Percentiles rank a stretch among this genome's conserved stretches.
phyloP scores from a whole-genome alignment of 1,140 invertebrate species.

The Drosophila sulfurigaster region DNA sequence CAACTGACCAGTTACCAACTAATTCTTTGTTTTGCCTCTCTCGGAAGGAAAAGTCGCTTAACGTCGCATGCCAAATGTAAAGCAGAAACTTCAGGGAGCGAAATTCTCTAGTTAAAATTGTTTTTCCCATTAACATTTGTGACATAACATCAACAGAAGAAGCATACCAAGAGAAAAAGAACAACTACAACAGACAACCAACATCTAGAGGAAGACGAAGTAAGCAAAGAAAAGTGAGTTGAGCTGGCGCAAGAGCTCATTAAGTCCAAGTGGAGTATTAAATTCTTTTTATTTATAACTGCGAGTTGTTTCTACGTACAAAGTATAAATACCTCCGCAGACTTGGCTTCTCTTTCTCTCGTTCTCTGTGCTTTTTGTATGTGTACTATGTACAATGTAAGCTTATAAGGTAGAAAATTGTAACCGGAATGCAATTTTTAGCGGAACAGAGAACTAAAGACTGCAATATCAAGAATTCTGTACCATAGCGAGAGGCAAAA shows the following conservation, averaged over 20 bases:
- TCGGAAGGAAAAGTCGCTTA: too few species aligned
- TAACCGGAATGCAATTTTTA: conserved; percentile 73
- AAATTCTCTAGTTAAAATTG: conserved; percentile 79
- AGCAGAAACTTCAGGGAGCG: conserved; percentile 34
- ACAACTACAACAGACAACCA: conserved; percentile 5
- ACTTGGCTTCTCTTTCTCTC: neutral
- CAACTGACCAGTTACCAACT: neutral
- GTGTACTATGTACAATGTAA: conserved; percentile 49
- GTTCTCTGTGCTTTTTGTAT: conserved; percentile 13
- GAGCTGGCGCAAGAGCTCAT: conserved; percentile 53
- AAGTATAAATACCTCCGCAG: conserved; percentile 25
- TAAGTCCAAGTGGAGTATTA: conserved; percentile 67
- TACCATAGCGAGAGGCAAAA: too few species aligned
- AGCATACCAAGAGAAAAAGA: neutral
- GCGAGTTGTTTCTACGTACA: conserved; percentile 46
- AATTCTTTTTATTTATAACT: conserved; percentile 75
- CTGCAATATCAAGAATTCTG: conserved; percentile 5
- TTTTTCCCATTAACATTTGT: conserved; percentile 63
- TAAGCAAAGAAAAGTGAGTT: conserved; percentile 22
- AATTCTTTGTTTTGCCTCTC: neutral
- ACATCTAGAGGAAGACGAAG: neutral
- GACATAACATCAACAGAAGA: conserved; percentile 45
- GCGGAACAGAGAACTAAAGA: conserved; percentile 37
- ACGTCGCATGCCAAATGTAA: conserved; percentile 29
- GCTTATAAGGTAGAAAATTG: conserved; percentile 79